Conservation (phyloP, 2,888 invertebrate genomes). For the Dryocosmus kuriphilus region DNA sequence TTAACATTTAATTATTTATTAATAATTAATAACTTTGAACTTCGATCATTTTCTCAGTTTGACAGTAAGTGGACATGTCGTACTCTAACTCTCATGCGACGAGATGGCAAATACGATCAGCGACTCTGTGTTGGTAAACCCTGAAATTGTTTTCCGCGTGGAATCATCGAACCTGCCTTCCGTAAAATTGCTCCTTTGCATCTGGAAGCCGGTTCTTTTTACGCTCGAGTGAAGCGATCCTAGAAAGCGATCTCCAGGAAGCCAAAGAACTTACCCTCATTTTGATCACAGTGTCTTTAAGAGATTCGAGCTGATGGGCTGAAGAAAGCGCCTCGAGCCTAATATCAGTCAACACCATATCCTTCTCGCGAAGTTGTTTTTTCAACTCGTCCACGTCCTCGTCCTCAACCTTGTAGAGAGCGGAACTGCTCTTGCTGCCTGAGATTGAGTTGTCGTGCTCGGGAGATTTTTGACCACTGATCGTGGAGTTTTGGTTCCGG, state of each 20-base stretch:
- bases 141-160: conserved; percentile 23
- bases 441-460: conserved; percentile 70
- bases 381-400: conserved; percentile 88
- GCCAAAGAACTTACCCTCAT: conserved; percentile 87
- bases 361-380: conserved; percentile 96
- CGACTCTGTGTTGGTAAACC: neutral
- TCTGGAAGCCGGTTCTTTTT: neutral
- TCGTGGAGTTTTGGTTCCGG: conserved; percentile 54
- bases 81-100: no score
- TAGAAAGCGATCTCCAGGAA: neutral
- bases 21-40: no score
- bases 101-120: conserved; percentile 20
- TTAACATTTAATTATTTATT: no score
- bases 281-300: conserved; percentile 97
- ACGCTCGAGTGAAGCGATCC: conserved; percentile 5
- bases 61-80: no score
- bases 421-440: conserved; percentile 73
- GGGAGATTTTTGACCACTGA: conserved; percentile 68
- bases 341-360: conserved; percentile 97
- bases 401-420: conserved; percentile 71
- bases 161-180: conserved; percentile 15
- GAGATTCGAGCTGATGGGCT: conserved; percentile 96
- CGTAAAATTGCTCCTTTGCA: conserved; percentile 20
- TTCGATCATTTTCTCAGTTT: no score
- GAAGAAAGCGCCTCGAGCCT: conserved; percentile 97